Evolutionary conservation across 2,113 vertebrate genomes (phyloP).

Genomic region (Hippocampus zosterae): DNA sequence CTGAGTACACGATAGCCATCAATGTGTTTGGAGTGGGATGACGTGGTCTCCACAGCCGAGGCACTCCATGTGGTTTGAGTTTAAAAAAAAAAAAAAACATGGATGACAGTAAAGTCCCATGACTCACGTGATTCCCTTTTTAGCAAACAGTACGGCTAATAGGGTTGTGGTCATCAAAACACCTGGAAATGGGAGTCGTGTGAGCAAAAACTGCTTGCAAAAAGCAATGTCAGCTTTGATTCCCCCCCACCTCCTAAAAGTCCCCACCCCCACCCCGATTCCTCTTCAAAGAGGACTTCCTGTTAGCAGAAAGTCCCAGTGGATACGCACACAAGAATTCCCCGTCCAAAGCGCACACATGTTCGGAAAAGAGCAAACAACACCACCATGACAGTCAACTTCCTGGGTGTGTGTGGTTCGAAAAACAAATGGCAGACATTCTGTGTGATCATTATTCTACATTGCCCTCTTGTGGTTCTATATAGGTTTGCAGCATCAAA

Average conservation of each 20-base stretch:
- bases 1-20: slow-evolving; percentile 51
- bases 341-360: slow-evolving; percentile 21
- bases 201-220: slow-evolving; percentile 58
- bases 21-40: slow-evolving; percentile 12
- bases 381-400: slow-evolving; percentile 17
- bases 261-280: too few species aligned
- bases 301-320: slow-evolving; percentile 29
- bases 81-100: slow-evolving; percentile 14
- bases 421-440: background rate
- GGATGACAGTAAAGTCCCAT: background rate
- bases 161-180: background rate
- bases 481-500: background rate
- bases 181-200: slow-evolving; percentile 68
- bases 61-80: slow-evolving; percentile 42
- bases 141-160: background rate
- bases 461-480: slow-evolving; percentile 55
- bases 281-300: slow-evolving; percentile 52
- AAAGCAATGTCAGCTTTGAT: slow-evolving; percentile 46
- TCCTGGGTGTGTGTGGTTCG: background rate
- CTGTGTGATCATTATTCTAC: background rate
- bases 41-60: slow-evolving; percentile 5
- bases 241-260: slow-evolving; percentile 35
- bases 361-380: slow-evolving; percentile 25
- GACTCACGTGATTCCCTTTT: background rate
- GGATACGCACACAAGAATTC: slow-evolving; percentile 26